These are phyloP conservation scores for Synaphobranchus kaupii DNA, from an alignment of 2,797 vertebrate species.

Conservation along the genomic window DNA sequence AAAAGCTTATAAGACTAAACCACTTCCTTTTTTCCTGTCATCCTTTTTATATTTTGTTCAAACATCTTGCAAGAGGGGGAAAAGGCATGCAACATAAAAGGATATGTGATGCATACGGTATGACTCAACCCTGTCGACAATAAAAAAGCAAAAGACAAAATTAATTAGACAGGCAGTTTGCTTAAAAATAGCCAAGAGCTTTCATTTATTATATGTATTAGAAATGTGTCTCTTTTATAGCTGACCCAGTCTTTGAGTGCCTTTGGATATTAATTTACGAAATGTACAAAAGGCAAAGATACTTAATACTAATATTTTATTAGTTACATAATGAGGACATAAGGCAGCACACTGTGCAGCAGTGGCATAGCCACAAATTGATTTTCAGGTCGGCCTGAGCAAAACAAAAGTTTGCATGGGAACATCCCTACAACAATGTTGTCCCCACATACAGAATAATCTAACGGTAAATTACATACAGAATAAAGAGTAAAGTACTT, in stretches of 20 bases:
- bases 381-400: no score
- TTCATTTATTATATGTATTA: neutral
- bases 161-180: neutral
- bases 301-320: neutral
- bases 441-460: no score
- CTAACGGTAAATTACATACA: no score
- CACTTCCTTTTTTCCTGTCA: neutral
- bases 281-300: conserved; percentile 45
- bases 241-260: neutral
- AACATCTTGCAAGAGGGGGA: neutral
- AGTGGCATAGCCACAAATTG: no score
- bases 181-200: neutral
- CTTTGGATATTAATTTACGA: conserved; percentile 47
- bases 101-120: neutral
- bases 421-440: no score
- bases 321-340: neutral
- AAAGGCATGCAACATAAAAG: neutral
- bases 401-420: no score
- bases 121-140: neutral
- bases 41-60: no score
- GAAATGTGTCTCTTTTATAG: neutral
- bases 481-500: no score
- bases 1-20: neutral
- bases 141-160: neutral
- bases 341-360: neutral